Base-by-base conservation (phyloP, 92 coral and sea anemone genomes). In the Parazoanthus atlanticus region DNA sequence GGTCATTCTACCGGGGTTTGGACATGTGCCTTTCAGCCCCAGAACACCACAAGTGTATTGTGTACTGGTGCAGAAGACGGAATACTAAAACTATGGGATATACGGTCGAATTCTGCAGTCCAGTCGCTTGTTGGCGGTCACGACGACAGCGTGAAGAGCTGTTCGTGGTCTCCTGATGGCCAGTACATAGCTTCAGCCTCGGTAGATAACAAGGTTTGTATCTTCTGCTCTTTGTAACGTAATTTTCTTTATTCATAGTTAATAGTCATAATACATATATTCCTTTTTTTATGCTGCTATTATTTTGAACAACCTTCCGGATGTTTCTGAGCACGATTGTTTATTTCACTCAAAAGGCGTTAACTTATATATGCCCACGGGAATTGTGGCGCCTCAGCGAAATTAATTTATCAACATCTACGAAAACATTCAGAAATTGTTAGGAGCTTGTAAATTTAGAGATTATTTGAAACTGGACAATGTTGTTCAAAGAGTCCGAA, bases 61-160 rank as follows among this genome's bases (percentile, higher is more conserved):
- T 97, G 99, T 88, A 94, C 99, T 34, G 99, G 99, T 1, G 94
- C 99, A 19, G 99, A 95, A 70, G 99, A 97, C 79, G 99, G 99
- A 0, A 90, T 96, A 66, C 90, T 97, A 23, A 92, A 93, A 77
- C 92, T 97, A 40, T 97, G 99, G 99, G 99, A 97, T 82, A 83
- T 93, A 32, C 90, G 99, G 40, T 84, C 89, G 12, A 93, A 93
- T 9, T 83, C 90, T 5, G 92, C 98, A 33, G 95, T 91, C 8
- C 90, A 92, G 93, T 92, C 96, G 34, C 89, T 95, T 9, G 95
- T 97, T 11, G 99, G 99, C 31, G 99, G 98, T 10, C 99, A 97
- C 49, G 99, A 97, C 66, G 99, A 97, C 64, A 90, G 97, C 30
- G 92, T 97, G 3, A 94, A 93, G 52, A 86, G 95, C 32, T 97